These are phyloP conservation scores for Athalia circularis DNA, from an alignment of 2,888 invertebrate genomes.

Conservation along the genomic window DNA sequence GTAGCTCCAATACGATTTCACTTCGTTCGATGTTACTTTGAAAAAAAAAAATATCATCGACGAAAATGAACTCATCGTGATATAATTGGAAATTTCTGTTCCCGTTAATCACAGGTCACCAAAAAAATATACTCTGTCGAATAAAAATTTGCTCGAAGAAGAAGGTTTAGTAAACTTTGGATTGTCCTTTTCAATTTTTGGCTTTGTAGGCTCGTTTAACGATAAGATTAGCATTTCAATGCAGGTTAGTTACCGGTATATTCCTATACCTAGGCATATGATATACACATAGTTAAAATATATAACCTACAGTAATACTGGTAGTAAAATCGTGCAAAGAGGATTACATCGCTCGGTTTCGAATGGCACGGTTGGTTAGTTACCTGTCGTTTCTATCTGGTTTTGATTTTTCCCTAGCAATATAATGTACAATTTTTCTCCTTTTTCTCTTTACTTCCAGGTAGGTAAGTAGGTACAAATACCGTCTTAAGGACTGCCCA, in stretches of 20 bases:
- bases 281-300: neutral
- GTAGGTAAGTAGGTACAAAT: constrained; percentile 13
- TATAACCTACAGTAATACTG: neutral
- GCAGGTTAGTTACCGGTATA: neutral
- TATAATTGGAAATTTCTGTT: neutral
- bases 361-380: neutral
- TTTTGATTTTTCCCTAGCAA: neutral
- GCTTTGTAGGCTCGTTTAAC: neutral
- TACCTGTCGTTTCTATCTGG: constrained; percentile 30
- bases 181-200: neutral
- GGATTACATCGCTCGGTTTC: constrained; percentile 19
- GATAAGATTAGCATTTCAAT: neutral
- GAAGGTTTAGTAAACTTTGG: neutral
- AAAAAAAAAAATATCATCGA: neutral
- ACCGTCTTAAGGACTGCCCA: constrained; percentile 9
- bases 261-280: neutral
- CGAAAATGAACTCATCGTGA: neutral
- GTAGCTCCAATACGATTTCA: neutral
- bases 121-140: neutral
- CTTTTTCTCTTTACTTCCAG: constrained; percentile 9
- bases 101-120: neutral
- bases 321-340: neutral
- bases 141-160: neutral
- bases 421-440: neutral
- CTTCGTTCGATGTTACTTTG: neutral